Conservation (phyloP, 2,888 invertebrate genomes). For the Eumerus sabulonum region DNA sequence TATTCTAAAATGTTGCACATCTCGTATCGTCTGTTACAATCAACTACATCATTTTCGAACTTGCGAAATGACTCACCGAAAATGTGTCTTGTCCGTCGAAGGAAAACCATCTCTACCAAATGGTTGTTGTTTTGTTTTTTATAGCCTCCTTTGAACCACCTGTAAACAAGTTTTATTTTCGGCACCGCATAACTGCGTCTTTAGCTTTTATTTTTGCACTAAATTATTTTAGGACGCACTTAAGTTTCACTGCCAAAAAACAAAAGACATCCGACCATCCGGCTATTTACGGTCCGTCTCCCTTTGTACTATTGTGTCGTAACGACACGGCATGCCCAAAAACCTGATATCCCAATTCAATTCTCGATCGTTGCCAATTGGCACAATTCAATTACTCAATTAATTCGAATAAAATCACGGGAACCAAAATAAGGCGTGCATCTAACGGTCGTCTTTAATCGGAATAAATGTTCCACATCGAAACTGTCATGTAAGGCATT, state of each 20-base stretch:
- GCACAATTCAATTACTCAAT: slow-evolving; percentile 35
- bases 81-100: slow-evolving; percentile 21
- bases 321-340: slow-evolving; percentile 7
- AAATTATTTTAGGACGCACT: slow-evolving; percentile 41
- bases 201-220: slow-evolving; percentile 27
- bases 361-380: slow-evolving; percentile 37
- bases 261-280: slow-evolving; percentile 15
- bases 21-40: no score
- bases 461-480: slow-evolving; percentile 30
- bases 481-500: slow-evolving; percentile 50
- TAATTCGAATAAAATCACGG: slow-evolving; percentile 14
- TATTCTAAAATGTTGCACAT: no score
- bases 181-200: slow-evolving; percentile 26
- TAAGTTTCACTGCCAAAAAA: slow-evolving; percentile 58
- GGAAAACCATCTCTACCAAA: slow-evolving; percentile 21
- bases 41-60: no score
- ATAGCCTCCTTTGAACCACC: slow-evolving; percentile 39
- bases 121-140: no score
- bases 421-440: not conserved
- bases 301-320: slow-evolving; percentile 23
- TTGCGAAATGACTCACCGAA: not conserved
- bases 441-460: slow-evolving; percentile 10
- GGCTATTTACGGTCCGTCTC: slow-evolving; percentile 30
- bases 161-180: slow-evolving; percentile 45
- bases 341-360: slow-evolving; percentile 12